Evolutionary conservation across 1,140 invertebrate genomes (phyloP).

Genomic region (Achatina immaculata): DNA sequence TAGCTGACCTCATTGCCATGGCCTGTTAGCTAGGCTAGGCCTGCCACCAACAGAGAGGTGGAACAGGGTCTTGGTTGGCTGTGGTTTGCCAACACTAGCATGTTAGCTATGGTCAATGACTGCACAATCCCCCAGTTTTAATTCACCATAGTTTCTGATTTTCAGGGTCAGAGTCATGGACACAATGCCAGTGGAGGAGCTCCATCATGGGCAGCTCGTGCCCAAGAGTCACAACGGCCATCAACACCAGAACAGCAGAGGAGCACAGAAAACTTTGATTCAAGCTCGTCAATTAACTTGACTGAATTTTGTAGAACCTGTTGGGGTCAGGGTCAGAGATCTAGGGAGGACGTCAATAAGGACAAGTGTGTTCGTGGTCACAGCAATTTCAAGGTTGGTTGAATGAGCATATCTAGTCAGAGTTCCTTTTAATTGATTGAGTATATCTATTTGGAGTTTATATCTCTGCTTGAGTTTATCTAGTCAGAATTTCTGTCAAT

Average conservation of each 20-base stretch:
- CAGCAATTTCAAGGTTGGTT: constrained; percentile 51
- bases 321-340: constrained; percentile 58
- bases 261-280: background rate
- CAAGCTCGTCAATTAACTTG: constrained; percentile 42
- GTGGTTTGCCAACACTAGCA: no score
- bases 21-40: no score
- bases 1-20: no score
- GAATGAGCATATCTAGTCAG: no score
- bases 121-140: no score
- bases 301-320: constrained; percentile 56
- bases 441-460: no score
- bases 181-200: background rate
- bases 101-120: no score
- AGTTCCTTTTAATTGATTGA: background rate
- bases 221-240: background rate
- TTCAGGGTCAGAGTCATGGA: background rate
- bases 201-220: background rate
- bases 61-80: no score
- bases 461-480: no score
- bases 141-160: background rate
- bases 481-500: no score
- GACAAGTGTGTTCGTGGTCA: constrained; percentile 59
- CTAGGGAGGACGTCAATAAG: constrained; percentile 50
- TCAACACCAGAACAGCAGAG: background rate
- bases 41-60: no score